Base-by-base conservation (phyloP, 35 echinoderm and acorn worm species). In the Apostichopus californicus region DNA sequence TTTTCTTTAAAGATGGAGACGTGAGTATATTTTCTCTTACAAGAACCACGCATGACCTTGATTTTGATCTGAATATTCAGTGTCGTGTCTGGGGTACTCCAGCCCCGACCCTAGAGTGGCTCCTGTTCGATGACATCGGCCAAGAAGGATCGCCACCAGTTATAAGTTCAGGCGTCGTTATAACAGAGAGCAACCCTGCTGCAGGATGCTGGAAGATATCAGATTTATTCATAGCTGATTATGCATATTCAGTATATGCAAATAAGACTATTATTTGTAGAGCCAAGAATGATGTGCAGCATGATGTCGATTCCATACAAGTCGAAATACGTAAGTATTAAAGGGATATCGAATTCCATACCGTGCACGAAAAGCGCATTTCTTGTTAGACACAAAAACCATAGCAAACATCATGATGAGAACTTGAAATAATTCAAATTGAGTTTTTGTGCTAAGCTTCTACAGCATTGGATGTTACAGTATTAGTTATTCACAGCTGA, bases 161-260 rank as follows among this genome's bases (percentile, higher is more conserved):
- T 17, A 53, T 83, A 0, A 17, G 80, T 55, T 17, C 11, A 55
- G 80, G 55, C 7, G 80, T 18, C 46, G 34, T 18, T 53, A 83
- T 55, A 5, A 83, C 9, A 54, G 80, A 83, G 52, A 56, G 6
- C n/a, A 57, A 8, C 18, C n/a, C 80, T 55, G 80, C 55, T 8
- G 80, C 55, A 55, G 80, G 80, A 15, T 83, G 80, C 80, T 83
- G 80, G 80, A 83, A 83, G n/a, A 57, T 34, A 2, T 83, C 52
- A 55, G 55, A 11, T 3, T 56, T 83, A 10, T 17, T 17, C 15
- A 83, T 83, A 24, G 9, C 80, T 10, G 53, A 83, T 18, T 83
- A 83, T 56, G 28, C 80, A 83, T 83, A 46, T 56, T 83, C 80
- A 83, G 7, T 83, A 5, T 83, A 83, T 55, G 46, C 80, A 55